phyloP scores from a whole-genome alignment of 2,113 vertebrate species.

The Chaetura pelagica region DNA sequence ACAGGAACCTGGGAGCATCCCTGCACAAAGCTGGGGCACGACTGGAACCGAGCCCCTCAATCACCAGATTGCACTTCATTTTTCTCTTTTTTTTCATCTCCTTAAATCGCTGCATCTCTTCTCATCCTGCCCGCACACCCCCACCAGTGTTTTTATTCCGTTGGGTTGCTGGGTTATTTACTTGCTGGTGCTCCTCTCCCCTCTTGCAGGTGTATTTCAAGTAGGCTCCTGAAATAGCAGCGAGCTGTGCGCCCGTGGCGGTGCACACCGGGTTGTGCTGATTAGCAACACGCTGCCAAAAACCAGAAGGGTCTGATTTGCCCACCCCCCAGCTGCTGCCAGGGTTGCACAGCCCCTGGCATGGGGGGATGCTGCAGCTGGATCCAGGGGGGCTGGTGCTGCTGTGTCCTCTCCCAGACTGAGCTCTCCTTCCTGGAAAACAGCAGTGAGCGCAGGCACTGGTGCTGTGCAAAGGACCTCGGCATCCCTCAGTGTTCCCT shows the following conservation, averaged over 20 bases:
- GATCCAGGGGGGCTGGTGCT: fast-evolving
- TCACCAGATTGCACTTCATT: not conserved
- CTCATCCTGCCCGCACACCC: not conserved
- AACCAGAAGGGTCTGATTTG: slow-evolving; percentile 36
- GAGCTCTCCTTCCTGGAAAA: not conserved
- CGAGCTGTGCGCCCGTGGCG: slow-evolving; percentile 20
- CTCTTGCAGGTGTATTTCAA: slow-evolving; percentile 74
- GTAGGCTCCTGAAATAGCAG: slow-evolving; percentile 69
- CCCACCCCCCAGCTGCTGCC: not conserved
- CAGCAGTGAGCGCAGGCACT: not conserved
- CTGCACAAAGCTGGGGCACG: fast-evolving
- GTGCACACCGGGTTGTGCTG: slow-evolving; percentile 43
- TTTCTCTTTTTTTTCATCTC: not conserved
- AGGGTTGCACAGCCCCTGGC: not conserved
- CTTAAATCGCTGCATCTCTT: not conserved
- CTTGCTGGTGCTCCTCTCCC: slow-evolving; percentile 44
- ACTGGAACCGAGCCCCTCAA: fast-evolving
- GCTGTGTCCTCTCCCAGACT: not conserved
- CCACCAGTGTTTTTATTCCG: not conserved
- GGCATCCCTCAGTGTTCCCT: not conserved
- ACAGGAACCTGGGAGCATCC: not conserved
- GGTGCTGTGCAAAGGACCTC: not conserved
- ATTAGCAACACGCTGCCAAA: slow-evolving; percentile 38
- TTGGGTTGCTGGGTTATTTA: slow-evolving; percentile 57
- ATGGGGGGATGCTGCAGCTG: not conserved